Evolutionary conservation across 2,797 vertebrate genomes (phyloP), one percentile per base, ranked within the genome.

Genomic region (Lates japonicus): DNA sequence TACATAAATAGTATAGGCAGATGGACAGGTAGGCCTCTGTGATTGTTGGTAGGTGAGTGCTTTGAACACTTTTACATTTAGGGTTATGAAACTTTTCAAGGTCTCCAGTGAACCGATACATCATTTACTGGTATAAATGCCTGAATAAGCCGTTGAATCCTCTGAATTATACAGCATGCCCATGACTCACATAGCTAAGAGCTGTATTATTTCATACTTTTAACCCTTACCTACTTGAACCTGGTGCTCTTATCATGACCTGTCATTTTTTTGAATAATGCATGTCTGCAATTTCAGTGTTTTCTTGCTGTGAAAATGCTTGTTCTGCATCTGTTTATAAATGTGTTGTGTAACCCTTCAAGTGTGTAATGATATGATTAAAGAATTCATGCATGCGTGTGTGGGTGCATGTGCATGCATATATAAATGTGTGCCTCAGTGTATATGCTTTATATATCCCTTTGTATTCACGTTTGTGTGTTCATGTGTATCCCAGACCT

Each of bases 401-500:
- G 67, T 66, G 72, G 20, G 35, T 62, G 48, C 33, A 42, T 58
- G 66, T 73, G 60, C 37, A 65, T 79, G 17, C 62, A 73, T 76
- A 61, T 69, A 49, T 19, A 57, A 31, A 16, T 22, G 35, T 55
- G 52, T 49, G 64, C 59, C 51, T 76, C 29, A 49, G 57, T 64
- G 11, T 44, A 35, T 39, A 17, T 39, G 19, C 37, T 70, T 63
- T 31, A 14, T 42, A 20, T 59, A 29, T 20, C 12, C 44, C 7
- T 78, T 83, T 79, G 42, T 73, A 51, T 69, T 75, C 25, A 78
- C 65, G 55, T 51, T 29, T 74, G 61, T 83, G 49, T 81, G 59
- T 67, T 59, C 63, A 42, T 84, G 64, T 90, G 72, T 86, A 41
- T 81, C 41, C 88, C 95, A 99, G 98, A 98, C 90, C 95, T 99